Percentiles rank a stretch among this genome's conserved stretches.
These are phyloP conservation scores for Limnephilus marmoratus DNA, from an alignment of 2,888 invertebrate species.

Conservation along the genomic window DNA sequence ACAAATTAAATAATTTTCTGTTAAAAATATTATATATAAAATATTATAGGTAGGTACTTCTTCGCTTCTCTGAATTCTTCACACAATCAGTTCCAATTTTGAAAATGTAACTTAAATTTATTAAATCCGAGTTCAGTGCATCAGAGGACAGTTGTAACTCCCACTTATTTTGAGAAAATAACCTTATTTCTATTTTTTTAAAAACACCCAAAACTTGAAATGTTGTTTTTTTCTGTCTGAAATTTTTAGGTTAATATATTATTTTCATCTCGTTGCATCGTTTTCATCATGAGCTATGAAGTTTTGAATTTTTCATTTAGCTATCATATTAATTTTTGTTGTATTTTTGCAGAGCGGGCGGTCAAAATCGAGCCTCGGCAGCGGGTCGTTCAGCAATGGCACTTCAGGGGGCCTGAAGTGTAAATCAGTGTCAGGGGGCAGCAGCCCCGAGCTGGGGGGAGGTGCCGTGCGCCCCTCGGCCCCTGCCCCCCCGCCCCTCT, in stretches of 20 bases:
- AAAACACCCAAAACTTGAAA: too few relatives aligned
- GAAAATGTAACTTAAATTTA: too few relatives aligned
- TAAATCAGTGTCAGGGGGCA: slow-evolving; percentile 76
- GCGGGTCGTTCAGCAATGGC: slow-evolving; percentile 73
- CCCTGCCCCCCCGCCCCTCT: slow-evolving; percentile 71
- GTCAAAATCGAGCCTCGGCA: slow-evolving; percentile 75
- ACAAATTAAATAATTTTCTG: too few relatives aligned
- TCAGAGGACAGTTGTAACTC: too few relatives aligned
- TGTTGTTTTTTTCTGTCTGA: not conserved
- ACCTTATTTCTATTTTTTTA: not conserved
- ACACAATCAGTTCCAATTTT: too few relatives aligned
- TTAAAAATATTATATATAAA: too few relatives aligned
- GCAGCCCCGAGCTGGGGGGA: slow-evolving; percentile 77
- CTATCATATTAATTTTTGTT: not conserved
- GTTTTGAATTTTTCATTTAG: not conserved
- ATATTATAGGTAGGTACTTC: too few relatives aligned
- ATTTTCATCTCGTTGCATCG: not conserved
- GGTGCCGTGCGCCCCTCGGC: slow-evolving; percentile 74
- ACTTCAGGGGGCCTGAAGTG: slow-evolving; percentile 79
- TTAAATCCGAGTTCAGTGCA: too few relatives aligned
- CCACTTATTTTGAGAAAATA: too few relatives aligned
- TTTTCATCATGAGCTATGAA: not conserved
- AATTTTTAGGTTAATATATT: not conserved
- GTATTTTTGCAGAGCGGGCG: slow-evolving; percentile 77
- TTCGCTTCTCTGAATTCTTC: too few relatives aligned